These are phyloP conservation scores for Tiliacea aurago DNA, from an alignment of 2,888 invertebrate genomes.

Conservation along the genomic window DNA sequence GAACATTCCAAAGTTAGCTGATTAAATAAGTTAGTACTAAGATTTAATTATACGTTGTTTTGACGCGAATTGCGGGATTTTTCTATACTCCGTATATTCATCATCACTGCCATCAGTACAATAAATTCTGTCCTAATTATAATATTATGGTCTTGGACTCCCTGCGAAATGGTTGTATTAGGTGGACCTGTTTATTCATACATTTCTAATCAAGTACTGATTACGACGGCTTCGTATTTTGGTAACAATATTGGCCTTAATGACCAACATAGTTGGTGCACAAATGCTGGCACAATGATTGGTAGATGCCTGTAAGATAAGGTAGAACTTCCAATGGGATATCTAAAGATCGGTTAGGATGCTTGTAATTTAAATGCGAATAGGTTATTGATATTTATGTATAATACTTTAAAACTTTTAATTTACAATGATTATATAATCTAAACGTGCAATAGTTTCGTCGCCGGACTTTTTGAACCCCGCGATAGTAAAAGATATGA, in stretches of 20 bases:
- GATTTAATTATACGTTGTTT: constrained; percentile 40
- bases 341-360: constrained; percentile 24
- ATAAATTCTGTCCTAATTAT: constrained; percentile 42
- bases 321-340: constrained; percentile 33
- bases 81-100: constrained; percentile 7
- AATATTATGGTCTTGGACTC: constrained; percentile 73
- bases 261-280: constrained; percentile 43
- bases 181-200: constrained; percentile 32
- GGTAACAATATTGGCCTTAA: constrained; percentile 39
- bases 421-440: constrained; percentile 6
- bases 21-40: constrained; percentile 57
- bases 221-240: constrained; percentile 37
- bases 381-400: constrained; percentile 45
- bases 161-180: constrained; percentile 58
- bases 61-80: constrained; percentile 14
- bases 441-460: constrained; percentile 1
- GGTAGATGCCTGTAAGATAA: constrained; percentile 27
- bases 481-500: neutral
- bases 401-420: constrained; percentile 12
- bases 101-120: constrained; percentile 64
- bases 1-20: constrained; percentile 65
- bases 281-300: constrained; percentile 47
- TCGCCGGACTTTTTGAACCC: constrained; percentile 8
- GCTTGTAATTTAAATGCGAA: constrained; percentile 39
- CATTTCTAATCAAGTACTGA: constrained; percentile 28